Evolutionary conservation across 2,888 invertebrate species (phyloP).

Genomic region (Cephus spinipes): DNA sequence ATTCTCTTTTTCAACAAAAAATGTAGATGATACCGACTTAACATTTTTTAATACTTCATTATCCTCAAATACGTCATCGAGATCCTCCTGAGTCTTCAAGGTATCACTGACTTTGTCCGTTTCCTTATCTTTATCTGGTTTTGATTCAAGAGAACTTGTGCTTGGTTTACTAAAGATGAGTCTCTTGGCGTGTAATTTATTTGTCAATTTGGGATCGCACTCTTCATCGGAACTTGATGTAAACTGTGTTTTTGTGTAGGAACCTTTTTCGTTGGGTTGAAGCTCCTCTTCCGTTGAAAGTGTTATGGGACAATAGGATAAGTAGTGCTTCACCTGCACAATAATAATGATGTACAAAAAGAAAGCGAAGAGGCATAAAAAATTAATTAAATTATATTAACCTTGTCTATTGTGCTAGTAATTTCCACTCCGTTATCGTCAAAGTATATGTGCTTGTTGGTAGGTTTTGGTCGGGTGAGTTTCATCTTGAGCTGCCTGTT

Average conservation of each 20-base stretch:
- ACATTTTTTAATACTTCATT: conserved; percentile 11
- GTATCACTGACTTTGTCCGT: conserved; percentile 20
- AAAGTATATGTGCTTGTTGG: conserved; percentile 73
- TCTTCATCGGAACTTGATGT: conserved; percentile 62
- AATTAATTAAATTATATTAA: conserved; percentile 26
- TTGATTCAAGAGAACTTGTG: conserved; percentile 48
- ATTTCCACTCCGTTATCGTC: conserved; percentile 76
- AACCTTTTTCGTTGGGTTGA: conserved; percentile 53
- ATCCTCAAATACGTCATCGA: conserved; percentile 40
- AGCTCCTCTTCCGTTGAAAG: conserved; percentile 41
- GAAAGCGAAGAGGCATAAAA: not conserved
- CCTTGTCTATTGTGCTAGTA: conserved; percentile 62
- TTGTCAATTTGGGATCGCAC: conserved; percentile 50
- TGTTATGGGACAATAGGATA: conserved; percentile 47
- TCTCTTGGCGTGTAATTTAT: conserved; percentile 51
- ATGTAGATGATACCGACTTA: not conserved
- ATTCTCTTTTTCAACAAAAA: conserved; percentile 36
- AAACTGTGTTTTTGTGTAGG: conserved; percentile 55
- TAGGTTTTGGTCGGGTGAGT: conserved; percentile 64
- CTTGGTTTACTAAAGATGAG: conserved; percentile 51
- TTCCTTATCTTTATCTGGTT: conserved; percentile 35
- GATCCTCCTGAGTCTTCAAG: conserved; percentile 34
- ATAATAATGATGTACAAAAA: not conserved
- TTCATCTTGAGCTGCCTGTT: conserved; percentile 70
- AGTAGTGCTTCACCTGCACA: conserved; percentile 51